Conservation (phyloP, 2,888 invertebrate species). For the Dryococelus australis region DNA sequence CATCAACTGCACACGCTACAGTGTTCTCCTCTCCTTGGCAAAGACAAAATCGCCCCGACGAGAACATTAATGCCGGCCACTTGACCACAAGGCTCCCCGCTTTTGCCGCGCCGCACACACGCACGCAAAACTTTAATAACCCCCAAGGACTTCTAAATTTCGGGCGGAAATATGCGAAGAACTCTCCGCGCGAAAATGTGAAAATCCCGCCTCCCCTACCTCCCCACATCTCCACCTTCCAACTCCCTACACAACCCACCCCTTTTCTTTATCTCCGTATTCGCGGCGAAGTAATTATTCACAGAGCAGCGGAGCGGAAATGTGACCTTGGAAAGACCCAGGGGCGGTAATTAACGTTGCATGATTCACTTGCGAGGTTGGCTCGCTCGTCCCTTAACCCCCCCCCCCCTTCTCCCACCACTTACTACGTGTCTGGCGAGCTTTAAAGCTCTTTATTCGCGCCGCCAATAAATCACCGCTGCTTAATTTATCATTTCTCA, state of each 20-base stretch:
- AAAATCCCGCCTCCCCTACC: not conserved
- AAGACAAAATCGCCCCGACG: no score
- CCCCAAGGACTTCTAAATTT: not conserved
- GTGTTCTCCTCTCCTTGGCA: no score
- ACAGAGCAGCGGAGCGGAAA: not conserved
- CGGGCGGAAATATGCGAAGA: slow-evolving; percentile 16
- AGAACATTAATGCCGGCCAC: no score
- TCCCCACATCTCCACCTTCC: not conserved
- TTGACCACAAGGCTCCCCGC: no score
- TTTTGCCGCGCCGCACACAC: no score
- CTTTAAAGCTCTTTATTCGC: slow-evolving; percentile 9
- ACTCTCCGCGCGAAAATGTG: not conserved
- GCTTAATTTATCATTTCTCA: not conserved
- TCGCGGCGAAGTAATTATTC: slow-evolving; percentile 8
- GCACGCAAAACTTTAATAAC: not conserved
- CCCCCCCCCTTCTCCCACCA: not conserved
- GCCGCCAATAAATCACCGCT: not conserved
- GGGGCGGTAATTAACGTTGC: not conserved
- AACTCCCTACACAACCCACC: not conserved
- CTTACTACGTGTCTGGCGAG: not conserved
- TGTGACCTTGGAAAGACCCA: not conserved
- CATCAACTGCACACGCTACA: no score
- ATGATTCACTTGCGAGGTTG: not conserved
- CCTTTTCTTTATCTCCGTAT: not conserved
- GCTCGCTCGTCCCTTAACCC: not conserved